These are phyloP conservation scores for Lipophrys pholis DNA, from an alignment of 2,113 vertebrate species.

Conservation along the genomic window DNA sequence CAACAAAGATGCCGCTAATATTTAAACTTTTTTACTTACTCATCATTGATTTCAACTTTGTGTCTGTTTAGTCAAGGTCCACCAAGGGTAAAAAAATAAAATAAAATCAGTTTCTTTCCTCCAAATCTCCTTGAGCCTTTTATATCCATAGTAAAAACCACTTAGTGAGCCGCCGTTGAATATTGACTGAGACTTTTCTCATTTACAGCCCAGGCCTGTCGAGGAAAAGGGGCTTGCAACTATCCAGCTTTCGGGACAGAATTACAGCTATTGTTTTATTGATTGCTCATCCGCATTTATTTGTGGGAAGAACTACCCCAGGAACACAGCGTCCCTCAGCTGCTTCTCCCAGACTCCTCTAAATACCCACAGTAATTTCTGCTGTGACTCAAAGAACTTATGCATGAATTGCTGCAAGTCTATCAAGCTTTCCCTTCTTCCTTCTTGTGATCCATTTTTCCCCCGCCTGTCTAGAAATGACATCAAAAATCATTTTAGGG, in stretches of 20 bases:
- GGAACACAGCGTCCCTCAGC: constrained; percentile 49
- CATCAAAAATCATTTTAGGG: constrained; percentile 52
- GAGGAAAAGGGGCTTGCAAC: constrained; percentile 53
- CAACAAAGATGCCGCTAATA: constrained; percentile 12
- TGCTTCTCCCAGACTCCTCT: constrained; percentile 30
- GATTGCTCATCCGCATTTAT: constrained; percentile 66
- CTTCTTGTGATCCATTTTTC: constrained; percentile 1
- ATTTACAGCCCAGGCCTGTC: constrained; percentile 62
- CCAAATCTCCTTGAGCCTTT: constrained; percentile 48
- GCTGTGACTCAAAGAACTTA: constrained; percentile 37
- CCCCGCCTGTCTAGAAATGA: constrained; percentile 25
- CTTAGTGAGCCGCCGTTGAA: constrained; percentile 47
- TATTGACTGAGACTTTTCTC: constrained; percentile 76
- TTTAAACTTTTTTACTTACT: constrained; percentile 12
- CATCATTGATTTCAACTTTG: constrained; percentile 41
- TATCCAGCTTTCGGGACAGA: constrained; percentile 43
- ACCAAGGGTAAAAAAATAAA: constrained; percentile 13
- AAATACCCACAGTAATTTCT: constrained; percentile 51
- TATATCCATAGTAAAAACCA: constrained; percentile 54
- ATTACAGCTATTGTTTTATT: constrained; percentile 75
- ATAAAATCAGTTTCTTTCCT: constrained; percentile 5
- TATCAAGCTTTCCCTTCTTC: constrained; percentile 29
- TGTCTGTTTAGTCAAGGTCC: constrained; percentile 47
- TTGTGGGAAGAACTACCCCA: constrained; percentile 57
- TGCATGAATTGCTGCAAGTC: constrained; percentile 44